phyloP scores from a whole-genome alignment of 2,888 invertebrate genomes.

The Chalcosyrphus nemorum region DNA sequence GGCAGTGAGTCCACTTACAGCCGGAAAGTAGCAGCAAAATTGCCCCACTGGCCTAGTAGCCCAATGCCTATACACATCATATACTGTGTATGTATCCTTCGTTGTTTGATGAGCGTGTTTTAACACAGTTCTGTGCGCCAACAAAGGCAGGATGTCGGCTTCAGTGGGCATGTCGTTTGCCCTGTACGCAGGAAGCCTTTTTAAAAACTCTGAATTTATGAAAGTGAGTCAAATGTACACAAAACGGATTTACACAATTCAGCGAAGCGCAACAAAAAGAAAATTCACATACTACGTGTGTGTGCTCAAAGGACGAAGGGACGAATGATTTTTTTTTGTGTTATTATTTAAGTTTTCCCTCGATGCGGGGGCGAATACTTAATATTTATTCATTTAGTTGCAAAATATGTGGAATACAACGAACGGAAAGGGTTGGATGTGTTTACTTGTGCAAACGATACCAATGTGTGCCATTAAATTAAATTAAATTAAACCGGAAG shows the following conservation, averaged over 20 bases:
- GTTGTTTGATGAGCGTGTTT: neutral
- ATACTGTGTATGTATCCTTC: neutral
- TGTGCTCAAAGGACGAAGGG: neutral
- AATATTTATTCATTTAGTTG: too few species aligned
- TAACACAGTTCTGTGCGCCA: conserved; percentile 12
- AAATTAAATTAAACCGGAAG: too few species aligned
- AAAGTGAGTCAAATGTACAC: conserved; percentile 7
- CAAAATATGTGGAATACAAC: too few species aligned
- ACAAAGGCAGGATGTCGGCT: conserved; percentile 36
- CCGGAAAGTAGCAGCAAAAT: neutral
- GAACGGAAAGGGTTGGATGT: too few species aligned
- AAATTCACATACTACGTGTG: neutral
- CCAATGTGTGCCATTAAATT: too few species aligned
- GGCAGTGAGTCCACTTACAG: neutral
- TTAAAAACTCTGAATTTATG: conserved; percentile 36
- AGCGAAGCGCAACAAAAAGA: neutral
- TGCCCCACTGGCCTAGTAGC: conserved; percentile 53
- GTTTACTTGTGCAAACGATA: too few species aligned
- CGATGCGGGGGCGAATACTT: too few species aligned
- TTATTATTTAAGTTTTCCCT: too few species aligned
- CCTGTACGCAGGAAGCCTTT: conserved; percentile 25
- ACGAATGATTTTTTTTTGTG: too few species aligned
- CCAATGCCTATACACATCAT: too few species aligned
- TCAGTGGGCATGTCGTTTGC: neutral
- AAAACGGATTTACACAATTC: conserved; percentile 22